A percentile compares a stretch with the other conserved stretches of the same genome.
Conservation (phyloP, 2,888 invertebrate species). For the Monochamus alternatus region DNA sequence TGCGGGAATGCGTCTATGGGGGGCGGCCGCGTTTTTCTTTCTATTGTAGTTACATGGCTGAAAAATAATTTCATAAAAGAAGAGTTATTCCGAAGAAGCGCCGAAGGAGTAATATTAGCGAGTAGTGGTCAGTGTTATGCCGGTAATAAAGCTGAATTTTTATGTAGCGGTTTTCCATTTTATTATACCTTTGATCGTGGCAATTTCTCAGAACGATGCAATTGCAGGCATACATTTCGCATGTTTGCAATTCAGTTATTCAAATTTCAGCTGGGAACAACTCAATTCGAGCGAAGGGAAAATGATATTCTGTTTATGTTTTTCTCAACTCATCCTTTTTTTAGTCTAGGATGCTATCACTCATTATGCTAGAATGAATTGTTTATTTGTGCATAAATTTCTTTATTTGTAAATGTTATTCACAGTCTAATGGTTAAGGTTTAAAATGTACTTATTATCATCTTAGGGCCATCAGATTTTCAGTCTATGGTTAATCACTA, state of each 20-base stretch:
- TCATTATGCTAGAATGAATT: not conserved
- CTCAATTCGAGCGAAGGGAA: constrained; percentile 19
- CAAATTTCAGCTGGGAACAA: constrained; percentile 51
- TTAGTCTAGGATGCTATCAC: not conserved
- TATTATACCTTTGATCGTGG: constrained; percentile 61
- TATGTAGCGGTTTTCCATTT: constrained; percentile 62
- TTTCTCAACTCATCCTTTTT: constrained; percentile 8
- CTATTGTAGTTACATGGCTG: constrained; percentile 40
- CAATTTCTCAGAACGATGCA: constrained; percentile 59
- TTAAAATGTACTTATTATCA: no score
- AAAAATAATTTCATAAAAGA: constrained; percentile 51
- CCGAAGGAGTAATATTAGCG: constrained; percentile 31
- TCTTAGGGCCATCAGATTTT: no score
- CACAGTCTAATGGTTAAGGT: no score
- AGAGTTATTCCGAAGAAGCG: constrained; percentile 41
- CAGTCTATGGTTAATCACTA: no score
- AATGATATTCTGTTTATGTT: constrained; percentile 32
- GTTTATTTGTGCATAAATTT: not conserved
- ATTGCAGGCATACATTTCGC: constrained; percentile 51
- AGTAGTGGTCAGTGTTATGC: constrained; percentile 57
- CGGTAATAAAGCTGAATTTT: constrained; percentile 61
- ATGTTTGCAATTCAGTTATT: constrained; percentile 61
- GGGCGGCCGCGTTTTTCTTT: constrained; percentile 41
- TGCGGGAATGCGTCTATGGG: constrained; percentile 46
- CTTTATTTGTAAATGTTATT: not conserved